Base-by-base conservation (phyloP, 2,797 vertebrate species). In the Fratercula arctica region DNA sequence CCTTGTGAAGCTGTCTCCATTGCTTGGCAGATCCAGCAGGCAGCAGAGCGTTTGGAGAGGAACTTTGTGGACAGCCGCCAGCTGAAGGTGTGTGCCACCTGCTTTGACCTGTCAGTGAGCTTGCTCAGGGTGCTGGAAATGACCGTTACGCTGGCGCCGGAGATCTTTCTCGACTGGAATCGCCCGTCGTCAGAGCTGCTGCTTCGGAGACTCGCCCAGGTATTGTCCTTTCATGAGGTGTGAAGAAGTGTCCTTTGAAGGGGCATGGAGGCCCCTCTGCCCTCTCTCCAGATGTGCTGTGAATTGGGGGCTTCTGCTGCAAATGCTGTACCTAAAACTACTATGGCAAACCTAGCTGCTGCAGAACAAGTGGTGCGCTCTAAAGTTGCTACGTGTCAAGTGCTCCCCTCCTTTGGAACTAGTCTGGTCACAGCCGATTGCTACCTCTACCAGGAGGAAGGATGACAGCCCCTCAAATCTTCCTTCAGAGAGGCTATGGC, bases 91-190 rank as follows among this genome's bases (percentile, higher is more conserved):
- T 99, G 99, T 5, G 99, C 99, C 41, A 99, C 99, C 31, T 99
- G 99, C 98, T 99, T 99, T n/a, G 99, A 99, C 98, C 98, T 99
- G 79, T 99, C 99, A 0, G 99, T 99, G 95, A 99, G 99, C 96
- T 97, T 99, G 97, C 98, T 99, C 93, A 98, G 99, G 1, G 99
- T 99, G 72, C 97, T 99, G 97, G 99, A 99, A 96, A 99, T 99
- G 99, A 99, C 99, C 0, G 98, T 99, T 91, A 99, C 99, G 0
- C 97, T 99, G 97, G 99, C 99, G 0, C 99, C 99, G 0, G 99
- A 99, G 97, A 99, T 99, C 92, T 99, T 99, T 95, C 98, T 99
- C 3, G 99, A 99, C 97, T 99, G 99, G 99, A 97, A 98, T 84
- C 99, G 98, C 16, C 99, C 99, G 0, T 99, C 99, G 0, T 99